Evolutionary conservation across 2,797 vertebrate species (phyloP).

Genomic region (Spheniscus humboldti): DNA sequence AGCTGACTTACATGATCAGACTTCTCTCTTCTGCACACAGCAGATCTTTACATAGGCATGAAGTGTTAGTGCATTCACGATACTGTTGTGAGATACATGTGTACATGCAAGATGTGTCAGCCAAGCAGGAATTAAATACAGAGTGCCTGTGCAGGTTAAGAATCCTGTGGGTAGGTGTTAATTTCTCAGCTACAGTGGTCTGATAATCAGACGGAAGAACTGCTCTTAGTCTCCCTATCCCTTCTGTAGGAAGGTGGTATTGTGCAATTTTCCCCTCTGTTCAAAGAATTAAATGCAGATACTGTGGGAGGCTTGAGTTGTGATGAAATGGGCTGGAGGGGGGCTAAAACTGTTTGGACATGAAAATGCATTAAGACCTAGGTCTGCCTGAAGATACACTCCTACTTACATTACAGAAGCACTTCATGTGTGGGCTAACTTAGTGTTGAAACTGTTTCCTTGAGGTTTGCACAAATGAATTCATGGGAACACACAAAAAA

Average conservation of each 20-base stretch:
- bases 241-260: neutral
- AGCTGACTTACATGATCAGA: neutral
- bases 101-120: neutral
- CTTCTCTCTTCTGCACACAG: neutral
- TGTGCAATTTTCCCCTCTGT: neutral
- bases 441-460: neutral
- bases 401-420: neutral
- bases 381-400: neutral
- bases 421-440: neutral
- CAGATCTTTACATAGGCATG: neutral
- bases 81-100: neutral
- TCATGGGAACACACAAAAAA: neutral
- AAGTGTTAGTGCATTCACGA: neutral
- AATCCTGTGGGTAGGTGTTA: neutral
- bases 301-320: neutral
- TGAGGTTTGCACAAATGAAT: neutral
- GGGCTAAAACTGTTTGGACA: neutral
- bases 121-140: accelerated
- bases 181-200: neutral
- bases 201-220: neutral
- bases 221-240: neutral
- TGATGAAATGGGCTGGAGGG: neutral
- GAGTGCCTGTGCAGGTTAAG: neutral
- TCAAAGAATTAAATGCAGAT: neutral
- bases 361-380: neutral